Percentiles rank a stretch among this genome's conserved stretches.
Evolutionary conservation across 30 jellyfish, hydroid and myxozoan genomes (phyloP).

Genomic region (Chrysaora quinquecirrha): DNA sequence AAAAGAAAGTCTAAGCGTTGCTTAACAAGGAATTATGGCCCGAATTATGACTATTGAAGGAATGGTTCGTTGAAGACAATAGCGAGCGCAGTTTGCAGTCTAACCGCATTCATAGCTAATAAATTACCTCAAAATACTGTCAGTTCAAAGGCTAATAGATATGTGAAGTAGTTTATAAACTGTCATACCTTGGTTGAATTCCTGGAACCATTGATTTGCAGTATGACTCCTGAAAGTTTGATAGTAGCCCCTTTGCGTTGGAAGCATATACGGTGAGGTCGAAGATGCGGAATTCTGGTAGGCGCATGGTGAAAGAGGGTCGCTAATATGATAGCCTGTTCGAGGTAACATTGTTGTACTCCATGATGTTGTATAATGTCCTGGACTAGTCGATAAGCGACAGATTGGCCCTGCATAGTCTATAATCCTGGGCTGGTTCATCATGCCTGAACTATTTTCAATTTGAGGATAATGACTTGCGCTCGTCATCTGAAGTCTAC

Average conservation of each 20-base stretch:
- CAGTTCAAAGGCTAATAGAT: slow-evolving; percentile 6
- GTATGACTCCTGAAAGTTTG: slow-evolving; percentile 36
- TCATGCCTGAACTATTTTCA: neutral
- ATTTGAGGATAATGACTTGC: neutral
- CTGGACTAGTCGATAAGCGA: neutral
- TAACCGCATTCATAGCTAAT: slow-evolving; percentile 76
- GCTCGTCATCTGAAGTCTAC: neutral
- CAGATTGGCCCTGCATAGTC: neutral
- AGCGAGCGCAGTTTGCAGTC: slow-evolving; percentile 68
- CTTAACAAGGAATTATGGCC: too few relatives aligned
- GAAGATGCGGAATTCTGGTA: slow-evolving; percentile 9
- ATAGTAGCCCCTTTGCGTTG: slow-evolving; percentile 28
- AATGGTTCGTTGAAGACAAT: slow-evolving; percentile 46
- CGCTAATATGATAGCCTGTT: slow-evolving; percentile 28
- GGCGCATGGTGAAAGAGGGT: slow-evolving; percentile 17
- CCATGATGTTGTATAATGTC: slow-evolving; percentile 23
- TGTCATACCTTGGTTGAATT: slow-evolving; percentile 56
- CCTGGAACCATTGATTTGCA: slow-evolving; percentile 61
- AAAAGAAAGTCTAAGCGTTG: too few relatives aligned
- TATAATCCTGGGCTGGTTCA: neutral
- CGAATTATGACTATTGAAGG: neutral
- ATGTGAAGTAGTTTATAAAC: neutral
- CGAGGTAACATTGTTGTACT: slow-evolving; percentile 41
- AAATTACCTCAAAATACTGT: slow-evolving; percentile 36
- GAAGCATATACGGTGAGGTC: slow-evolving; percentile 51